Percentiles rank a stretch among this genome's conserved stretches.
Evolutionary conservation across 2,888 invertebrate genomes (phyloP).

Genomic region (Heliconius aoede): DNA sequence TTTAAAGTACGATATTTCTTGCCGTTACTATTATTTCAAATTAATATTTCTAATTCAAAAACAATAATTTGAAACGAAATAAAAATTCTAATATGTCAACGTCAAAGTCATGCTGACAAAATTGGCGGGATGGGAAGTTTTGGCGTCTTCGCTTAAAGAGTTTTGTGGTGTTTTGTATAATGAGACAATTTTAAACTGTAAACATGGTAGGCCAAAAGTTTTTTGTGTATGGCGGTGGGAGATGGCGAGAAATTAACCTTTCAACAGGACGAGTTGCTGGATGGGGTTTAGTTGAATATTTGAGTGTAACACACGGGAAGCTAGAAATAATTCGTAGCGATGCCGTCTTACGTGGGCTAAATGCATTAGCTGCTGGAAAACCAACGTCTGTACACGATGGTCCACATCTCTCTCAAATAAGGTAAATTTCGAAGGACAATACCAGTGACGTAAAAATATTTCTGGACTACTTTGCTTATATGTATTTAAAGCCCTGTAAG

Average conservation of each 20-base stretch:
- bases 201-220: constrained; percentile 48
- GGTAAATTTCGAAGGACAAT: constrained; percentile 44
- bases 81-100: too few relatives aligned
- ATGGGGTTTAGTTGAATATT: constrained; percentile 55
- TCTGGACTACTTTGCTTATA: neutral
- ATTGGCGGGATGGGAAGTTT: constrained; percentile 41
- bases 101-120: constrained; percentile 28
- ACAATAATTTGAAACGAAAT: too few relatives aligned
- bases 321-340: constrained; percentile 49
- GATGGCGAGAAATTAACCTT: constrained; percentile 60
- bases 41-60: too few relatives aligned
- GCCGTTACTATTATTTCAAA: neutral
- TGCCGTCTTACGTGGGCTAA: constrained; percentile 56
- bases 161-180: neutral
- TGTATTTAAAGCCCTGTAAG: neutral
- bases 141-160: neutral
- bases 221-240: constrained; percentile 55
- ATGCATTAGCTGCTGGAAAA: constrained; percentile 50
- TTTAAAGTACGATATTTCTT: too few relatives aligned
- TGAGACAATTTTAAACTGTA: neutral
- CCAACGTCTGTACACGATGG: constrained; percentile 52
- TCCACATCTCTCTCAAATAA: constrained; percentile 49
- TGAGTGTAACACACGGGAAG: constrained; percentile 51
- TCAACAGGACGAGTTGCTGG: constrained; percentile 51
- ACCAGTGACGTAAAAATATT: neutral